These are phyloP conservation scores for Thera obeliscata DNA, from an alignment of 2,888 invertebrate genomes.

Conservation along the genomic window DNA sequence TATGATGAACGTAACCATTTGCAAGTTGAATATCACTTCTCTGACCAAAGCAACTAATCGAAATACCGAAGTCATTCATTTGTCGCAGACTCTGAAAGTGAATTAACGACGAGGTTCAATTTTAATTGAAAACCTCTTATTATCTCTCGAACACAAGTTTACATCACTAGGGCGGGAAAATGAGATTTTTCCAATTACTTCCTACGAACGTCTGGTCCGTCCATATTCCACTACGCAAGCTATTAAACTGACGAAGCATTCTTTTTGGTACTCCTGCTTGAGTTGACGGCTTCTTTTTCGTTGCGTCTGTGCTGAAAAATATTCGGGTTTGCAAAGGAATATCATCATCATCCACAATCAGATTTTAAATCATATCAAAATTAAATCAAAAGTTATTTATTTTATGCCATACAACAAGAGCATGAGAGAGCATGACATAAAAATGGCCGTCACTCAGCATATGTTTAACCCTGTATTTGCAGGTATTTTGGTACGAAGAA, in stretches of 20 bases:
- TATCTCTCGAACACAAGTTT: slow-evolving; percentile 58
- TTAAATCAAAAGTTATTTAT: no score
- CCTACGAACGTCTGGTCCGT: slow-evolving; percentile 53
- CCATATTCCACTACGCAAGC: slow-evolving; percentile 49
- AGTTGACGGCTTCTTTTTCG: neutral
- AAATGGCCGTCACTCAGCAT: no score
- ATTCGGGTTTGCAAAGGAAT: neutral
- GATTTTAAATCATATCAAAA: neutral
- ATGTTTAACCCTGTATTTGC: no score
- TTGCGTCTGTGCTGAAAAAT: neutral
- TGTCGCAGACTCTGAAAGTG: slow-evolving; percentile 10
- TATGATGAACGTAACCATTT: no score
- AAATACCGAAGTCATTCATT: no score
- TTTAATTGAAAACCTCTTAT: slow-evolving; percentile 41
- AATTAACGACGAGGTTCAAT: slow-evolving; percentile 25
- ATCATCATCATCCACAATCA: no score
- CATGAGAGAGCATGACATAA: no score
- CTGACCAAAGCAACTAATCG: no score
- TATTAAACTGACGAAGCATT: slow-evolving; percentile 56
- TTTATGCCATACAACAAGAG: no score
- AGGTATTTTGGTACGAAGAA: no score
- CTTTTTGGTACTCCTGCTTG: slow-evolving; percentile 52
- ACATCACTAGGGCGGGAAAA: slow-evolving; percentile 62
- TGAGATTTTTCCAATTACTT: slow-evolving; percentile 77
- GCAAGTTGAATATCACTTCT: no score